phyloP scores from a whole-genome alignment of 2,888 invertebrate species.

The Orchestes rusci region DNA sequence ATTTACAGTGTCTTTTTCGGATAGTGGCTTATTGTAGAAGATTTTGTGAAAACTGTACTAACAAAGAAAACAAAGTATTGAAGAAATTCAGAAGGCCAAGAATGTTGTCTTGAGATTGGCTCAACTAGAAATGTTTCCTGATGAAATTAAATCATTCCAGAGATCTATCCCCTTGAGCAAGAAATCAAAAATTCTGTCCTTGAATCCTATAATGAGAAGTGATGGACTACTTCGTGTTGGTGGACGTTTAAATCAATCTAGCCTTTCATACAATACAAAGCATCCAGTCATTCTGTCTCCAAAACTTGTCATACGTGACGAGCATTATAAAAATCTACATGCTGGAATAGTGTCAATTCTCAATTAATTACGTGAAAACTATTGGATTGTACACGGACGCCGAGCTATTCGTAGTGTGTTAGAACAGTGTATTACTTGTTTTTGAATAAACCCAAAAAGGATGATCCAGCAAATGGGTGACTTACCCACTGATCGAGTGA shows the following conservation, averaged over 20 bases:
- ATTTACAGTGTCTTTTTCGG: neutral
- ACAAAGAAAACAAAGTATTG: neutral
- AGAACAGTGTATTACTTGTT: too few species aligned
- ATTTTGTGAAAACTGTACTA: slow-evolving; percentile 1
- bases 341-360: slow-evolving; percentile 8
- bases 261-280: slow-evolving; percentile 6
- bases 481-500: slow-evolving; percentile 17
- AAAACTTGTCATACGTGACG: too few species aligned
- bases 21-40: neutral
- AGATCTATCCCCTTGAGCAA: neutral
- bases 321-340: too few species aligned
- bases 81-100: neutral
- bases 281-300: slow-evolving; percentile 14
- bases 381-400: slow-evolving; percentile 2
- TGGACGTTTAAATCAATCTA: slow-evolving; percentile 10
- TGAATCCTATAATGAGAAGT: slow-evolving; percentile 9
- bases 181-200: neutral
- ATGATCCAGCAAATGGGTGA: slow-evolving; percentile 15
- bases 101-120: neutral
- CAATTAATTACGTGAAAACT: slow-evolving; percentile 1
- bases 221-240: slow-evolving; percentile 13
- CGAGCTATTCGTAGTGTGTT: too few species aligned
- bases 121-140: slow-evolving; percentile 1
- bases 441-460: too few species aligned
- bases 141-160: neutral